phyloP scores from a whole-genome alignment of 1,140 invertebrate species.

The Lordiphosa stackelbergi region DNA sequence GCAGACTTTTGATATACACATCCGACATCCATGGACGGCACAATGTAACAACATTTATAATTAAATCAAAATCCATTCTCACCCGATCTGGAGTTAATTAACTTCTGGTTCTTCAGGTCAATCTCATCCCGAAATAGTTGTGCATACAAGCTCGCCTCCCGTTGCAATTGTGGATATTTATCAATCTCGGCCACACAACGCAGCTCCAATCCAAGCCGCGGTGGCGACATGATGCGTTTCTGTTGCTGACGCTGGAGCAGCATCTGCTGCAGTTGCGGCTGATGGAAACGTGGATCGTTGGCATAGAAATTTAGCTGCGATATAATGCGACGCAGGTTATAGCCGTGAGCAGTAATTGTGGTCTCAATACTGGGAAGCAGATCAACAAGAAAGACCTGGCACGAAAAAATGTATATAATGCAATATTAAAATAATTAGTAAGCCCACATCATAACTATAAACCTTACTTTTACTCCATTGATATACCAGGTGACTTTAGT shows the following conservation, averaged over 20 bases:
- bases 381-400: slow-evolving; percentile 46
- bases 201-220: slow-evolving; percentile 40
- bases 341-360: slow-evolving; percentile 59
- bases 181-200: slow-evolving; percentile 67
- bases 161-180: slow-evolving; percentile 48
- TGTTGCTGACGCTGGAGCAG: slow-evolving; percentile 18
- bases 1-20: too few species aligned
- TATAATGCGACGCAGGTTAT: slow-evolving; percentile 55
- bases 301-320: slow-evolving; percentile 71
- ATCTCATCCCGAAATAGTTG: slow-evolving; percentile 51
- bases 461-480: slow-evolving; percentile 79
- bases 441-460: too few species aligned
- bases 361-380: slow-evolving; percentile 51
- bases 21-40: too few species aligned
- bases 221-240: slow-evolving; percentile 29
- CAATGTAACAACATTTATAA: too few species aligned
- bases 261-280: slow-evolving; percentile 37
- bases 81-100: slow-evolving; percentile 62
- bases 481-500: slow-evolving; percentile 81
- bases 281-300: slow-evolving; percentile 59
- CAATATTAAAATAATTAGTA: not conserved
- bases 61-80: slow-evolving; percentile 5
- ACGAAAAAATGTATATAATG: not conserved
- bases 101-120: slow-evolving; percentile 66
- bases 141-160: slow-evolving; percentile 47